Evolutionary conservation across 1,140 invertebrate genomes (phyloP).

Genomic region (Thalassaphorura encarpata): DNA sequence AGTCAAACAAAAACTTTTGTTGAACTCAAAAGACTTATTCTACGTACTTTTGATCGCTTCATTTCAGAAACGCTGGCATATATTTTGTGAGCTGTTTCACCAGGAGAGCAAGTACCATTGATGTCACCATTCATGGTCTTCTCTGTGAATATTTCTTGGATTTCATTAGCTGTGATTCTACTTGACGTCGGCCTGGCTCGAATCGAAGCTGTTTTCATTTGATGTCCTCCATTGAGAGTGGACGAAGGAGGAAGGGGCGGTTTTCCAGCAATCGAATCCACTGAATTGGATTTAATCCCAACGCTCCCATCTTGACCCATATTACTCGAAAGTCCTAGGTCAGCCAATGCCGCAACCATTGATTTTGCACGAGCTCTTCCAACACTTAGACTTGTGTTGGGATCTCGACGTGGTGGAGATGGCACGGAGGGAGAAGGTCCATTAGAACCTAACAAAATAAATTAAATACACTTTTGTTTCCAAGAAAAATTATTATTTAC

Average conservation of each 20-base stretch:
- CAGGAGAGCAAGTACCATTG: slow-evolving; percentile 42
- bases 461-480: too few species aligned
- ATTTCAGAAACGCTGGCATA: slow-evolving; percentile 92
- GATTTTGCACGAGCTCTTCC: slow-evolving; percentile 76
- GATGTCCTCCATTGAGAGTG: slow-evolving; percentile 37
- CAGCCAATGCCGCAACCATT: slow-evolving; percentile 68
- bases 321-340: slow-evolving; percentile 28
- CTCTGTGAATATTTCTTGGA: slow-evolving; percentile 76
- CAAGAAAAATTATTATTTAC: background rate
- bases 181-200: slow-evolving; percentile 67
- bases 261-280: slow-evolving; percentile 53
- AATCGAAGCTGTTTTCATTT: slow-evolving; percentile 74
- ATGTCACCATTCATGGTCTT: slow-evolving; percentile 45
- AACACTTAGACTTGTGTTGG: slow-evolving; percentile 85
- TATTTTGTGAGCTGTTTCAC: slow-evolving; percentile 54
- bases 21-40: background rate
- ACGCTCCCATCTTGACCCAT: background rate
- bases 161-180: slow-evolving; percentile 74
- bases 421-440: slow-evolving; percentile 63
- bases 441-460: slow-evolving; percentile 38
- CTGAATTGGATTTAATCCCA: slow-evolving; percentile 46
- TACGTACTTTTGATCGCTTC: slow-evolving; percentile 67
- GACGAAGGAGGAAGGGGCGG: slow-evolving; percentile 27
- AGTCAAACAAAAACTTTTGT: background rate
- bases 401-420: slow-evolving; percentile 75